Evolutionary conservation across 1,140 invertebrate species (phyloP).

Genomic region (Ostrea edulis): DNA sequence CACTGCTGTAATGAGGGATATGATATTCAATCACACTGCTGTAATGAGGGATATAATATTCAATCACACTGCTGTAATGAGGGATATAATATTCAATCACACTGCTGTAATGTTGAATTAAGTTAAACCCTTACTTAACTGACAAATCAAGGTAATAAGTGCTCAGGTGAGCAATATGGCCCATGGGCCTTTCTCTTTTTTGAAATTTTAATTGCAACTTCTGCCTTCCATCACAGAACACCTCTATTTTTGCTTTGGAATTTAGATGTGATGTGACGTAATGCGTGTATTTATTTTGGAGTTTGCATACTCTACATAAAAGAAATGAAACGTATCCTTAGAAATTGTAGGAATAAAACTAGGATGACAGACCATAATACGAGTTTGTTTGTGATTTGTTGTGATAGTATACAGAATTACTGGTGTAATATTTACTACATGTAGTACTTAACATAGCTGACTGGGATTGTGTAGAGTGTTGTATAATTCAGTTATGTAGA

Average conservation of each 20-base stretch:
- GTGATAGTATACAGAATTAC: not conserved
- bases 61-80: too few relatives aligned
- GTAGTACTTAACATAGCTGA: not conserved
- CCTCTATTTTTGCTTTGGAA: constrained; percentile 8
- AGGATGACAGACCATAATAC: not conserved
- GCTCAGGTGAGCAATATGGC: not conserved
- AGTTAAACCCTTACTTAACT: too few relatives aligned
- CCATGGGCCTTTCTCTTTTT: not conserved
- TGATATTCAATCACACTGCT: too few relatives aligned
- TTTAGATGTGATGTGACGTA: constrained; percentile 22
- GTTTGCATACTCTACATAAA: not conserved
- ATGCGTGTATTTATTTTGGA: not conserved
- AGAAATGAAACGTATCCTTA: not conserved
- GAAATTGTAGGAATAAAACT: not conserved
- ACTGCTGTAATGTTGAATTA: too few relatives aligned
- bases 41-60: too few relatives aligned
- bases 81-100: too few relatives aligned
- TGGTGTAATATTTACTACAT: not conserved
- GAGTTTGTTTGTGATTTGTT: not conserved
- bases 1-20: too few relatives aligned
- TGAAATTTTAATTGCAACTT: not conserved
- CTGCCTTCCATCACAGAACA: not conserved
- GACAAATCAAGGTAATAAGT: not conserved
- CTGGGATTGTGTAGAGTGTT: not conserved
- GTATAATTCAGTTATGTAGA: not conserved